Conservation (phyloP, 2,888 invertebrate genomes). For the Mimachlamys varia region DNA sequence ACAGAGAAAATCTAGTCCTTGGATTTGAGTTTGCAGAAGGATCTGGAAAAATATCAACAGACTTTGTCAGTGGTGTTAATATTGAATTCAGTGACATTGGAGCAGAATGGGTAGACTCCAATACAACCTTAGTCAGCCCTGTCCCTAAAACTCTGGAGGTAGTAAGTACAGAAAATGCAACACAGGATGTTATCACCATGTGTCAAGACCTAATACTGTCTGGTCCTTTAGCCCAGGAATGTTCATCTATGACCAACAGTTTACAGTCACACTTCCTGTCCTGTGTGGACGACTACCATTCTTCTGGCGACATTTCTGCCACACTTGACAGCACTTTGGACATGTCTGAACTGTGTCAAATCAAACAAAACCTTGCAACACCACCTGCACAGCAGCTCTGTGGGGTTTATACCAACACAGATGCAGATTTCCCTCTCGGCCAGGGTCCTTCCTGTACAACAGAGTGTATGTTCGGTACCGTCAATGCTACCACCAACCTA, state of each 20-base stretch:
- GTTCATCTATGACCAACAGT: conserved; percentile 37
- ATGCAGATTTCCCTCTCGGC: conserved; percentile 51
- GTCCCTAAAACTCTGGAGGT: conserved; percentile 29
- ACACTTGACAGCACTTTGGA: conserved; percentile 51
- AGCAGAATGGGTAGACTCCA: conserved; percentile 46
- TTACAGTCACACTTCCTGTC: conserved; percentile 44
- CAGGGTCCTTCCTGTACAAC: conserved; percentile 50
- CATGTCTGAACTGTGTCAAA: conserved; percentile 55
- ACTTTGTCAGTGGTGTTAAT: conserved; percentile 47
- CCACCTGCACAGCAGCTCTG: conserved; percentile 58
- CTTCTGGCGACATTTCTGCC: background rate
- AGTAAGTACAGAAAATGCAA: conserved; percentile 5
- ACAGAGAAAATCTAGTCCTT: conserved; percentile 39
- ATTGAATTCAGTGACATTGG: conserved; percentile 47
- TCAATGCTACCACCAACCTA: background rate
- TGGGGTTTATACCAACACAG: conserved; percentile 46
- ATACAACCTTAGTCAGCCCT: conserved; percentile 28
- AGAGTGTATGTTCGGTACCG: conserved; percentile 54
- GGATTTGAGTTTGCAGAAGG: conserved; percentile 58
- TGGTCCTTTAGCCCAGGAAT: conserved; percentile 36
- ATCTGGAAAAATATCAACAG: conserved; percentile 44
- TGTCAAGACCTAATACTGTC: conserved; percentile 45
- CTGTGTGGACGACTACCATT: conserved; percentile 47
- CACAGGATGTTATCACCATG: background rate
- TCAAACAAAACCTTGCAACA: background rate